These are phyloP conservation scores for Spatulosminthurus flaviceps DNA, from an alignment of 2,888 invertebrate species.

Conservation along the genomic window DNA sequence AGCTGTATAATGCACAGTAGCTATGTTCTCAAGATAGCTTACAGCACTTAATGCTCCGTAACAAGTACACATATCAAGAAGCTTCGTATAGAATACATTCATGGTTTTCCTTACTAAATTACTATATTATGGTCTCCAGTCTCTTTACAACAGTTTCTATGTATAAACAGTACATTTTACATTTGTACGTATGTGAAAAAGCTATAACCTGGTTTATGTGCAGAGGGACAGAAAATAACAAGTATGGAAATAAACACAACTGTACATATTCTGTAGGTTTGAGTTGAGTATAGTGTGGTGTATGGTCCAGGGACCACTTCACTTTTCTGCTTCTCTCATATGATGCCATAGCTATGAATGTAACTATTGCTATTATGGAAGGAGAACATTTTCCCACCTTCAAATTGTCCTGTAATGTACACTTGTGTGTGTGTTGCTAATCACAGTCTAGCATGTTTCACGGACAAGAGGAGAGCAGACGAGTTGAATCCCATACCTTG, in stretches of 20 bases:
- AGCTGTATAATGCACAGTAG: too few species aligned
- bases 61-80: too few species aligned
- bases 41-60: background rate
- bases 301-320: background rate
- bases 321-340: constrained; percentile 19
- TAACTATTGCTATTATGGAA: constrained; percentile 24
- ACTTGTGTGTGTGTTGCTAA: constrained; percentile 10
- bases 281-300: background rate
- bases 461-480: background rate
- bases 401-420: constrained; percentile 36
- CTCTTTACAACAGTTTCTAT: background rate
- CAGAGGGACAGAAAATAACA: too few species aligned
- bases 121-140: background rate
- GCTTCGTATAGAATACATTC: too few species aligned
- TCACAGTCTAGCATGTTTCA: constrained; percentile 14
- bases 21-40: too few species aligned
- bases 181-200: too few species aligned
- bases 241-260: too few species aligned
- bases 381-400: constrained; percentile 33
- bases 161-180: too few species aligned
- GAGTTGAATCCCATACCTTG: background rate
- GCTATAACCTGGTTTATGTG: too few species aligned
- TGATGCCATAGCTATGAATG: background rate
- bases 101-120: background rate
- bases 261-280: too few species aligned